Evolutionary conservation across 2,888 invertebrate species (phyloP).

Genomic region (Eutolmus rufibarbis): DNA sequence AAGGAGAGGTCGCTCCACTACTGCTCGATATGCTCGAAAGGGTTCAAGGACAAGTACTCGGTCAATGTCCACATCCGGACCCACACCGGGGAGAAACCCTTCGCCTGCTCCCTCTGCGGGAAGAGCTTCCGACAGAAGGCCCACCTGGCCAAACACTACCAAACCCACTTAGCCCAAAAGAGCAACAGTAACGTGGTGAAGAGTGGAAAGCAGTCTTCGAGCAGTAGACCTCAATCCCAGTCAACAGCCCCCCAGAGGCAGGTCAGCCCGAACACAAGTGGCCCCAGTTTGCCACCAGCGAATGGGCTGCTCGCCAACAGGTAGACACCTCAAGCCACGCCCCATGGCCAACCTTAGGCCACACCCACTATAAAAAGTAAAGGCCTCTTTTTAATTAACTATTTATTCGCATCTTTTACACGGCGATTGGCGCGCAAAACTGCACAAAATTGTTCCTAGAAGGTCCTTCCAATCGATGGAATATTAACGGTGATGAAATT

Average conservation of each 20-base stretch:
- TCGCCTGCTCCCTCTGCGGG: slow-evolving; percentile 91
- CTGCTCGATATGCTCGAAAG: slow-evolving; percentile 91
- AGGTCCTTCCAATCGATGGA: neutral
- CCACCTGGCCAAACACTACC: slow-evolving; percentile 90
- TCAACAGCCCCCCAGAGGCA: neutral
- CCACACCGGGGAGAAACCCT: slow-evolving; percentile 98
- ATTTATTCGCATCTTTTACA: neutral
- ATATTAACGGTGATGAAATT: neutral
- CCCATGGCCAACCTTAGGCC: neutral
- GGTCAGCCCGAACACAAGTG: slow-evolving; percentile 42
- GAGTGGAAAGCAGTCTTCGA: slow-evolving; percentile 60
- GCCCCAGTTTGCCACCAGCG: slow-evolving; percentile 56
- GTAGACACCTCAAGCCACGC: slow-evolving; percentile 51
- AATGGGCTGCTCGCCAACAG: slow-evolving; percentile 60
- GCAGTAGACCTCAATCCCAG: slow-evolving; percentile 26
- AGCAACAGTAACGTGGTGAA: slow-evolving; percentile 70
- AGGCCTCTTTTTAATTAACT: neutral
- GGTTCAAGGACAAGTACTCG: slow-evolving; percentile 95
- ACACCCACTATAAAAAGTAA: neutral
- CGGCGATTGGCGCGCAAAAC: neutral
- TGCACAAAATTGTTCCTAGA: slow-evolving; percentile 24
- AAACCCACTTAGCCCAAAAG: slow-evolving; percentile 90
- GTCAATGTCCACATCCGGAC: slow-evolving; percentile 98
- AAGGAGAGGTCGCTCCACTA: slow-evolving; percentile 90
- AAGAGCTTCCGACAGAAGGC: slow-evolving; percentile 93